Percentiles rank a stretch among this genome's conserved stretches.
Evolutionary conservation across 2,797 vertebrate genomes (phyloP).

Genomic region (Aphelocoma californica): DNA sequence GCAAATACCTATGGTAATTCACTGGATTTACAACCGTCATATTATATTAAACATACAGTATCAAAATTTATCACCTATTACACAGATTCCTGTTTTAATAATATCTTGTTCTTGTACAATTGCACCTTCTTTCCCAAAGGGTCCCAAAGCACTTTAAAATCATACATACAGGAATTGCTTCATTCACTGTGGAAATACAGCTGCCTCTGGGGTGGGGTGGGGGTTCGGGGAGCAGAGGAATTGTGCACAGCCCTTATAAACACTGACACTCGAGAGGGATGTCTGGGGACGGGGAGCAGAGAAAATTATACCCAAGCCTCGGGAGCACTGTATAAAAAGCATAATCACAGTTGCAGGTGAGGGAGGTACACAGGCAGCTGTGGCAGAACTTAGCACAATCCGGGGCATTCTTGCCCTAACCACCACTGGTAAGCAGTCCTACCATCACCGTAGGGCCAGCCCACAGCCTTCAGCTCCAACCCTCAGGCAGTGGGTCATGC

Average conservation of each 20-base stretch:
- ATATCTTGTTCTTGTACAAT: conserved; percentile 65
- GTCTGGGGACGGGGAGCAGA: rapidly evolving
- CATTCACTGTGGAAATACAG: conserved; percentile 21
- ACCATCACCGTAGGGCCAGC: rapidly evolving
- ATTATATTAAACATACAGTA: conserved; percentile 70
- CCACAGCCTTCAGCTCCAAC: not conserved
- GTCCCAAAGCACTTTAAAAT: conserved; percentile 33
- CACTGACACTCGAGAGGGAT: not conserved
- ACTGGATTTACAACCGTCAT: conserved; percentile 73
- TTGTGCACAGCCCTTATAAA: not conserved
- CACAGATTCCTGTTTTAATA: conserved; percentile 69
- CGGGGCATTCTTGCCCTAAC: rapidly evolving
- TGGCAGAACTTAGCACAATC: not conserved
- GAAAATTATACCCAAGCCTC: not conserved
- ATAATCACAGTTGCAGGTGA: not conserved
- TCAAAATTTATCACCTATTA: conserved; percentile 76
- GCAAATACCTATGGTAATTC: conserved; percentile 72
- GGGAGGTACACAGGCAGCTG: not conserved
- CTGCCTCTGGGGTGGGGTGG: not conserved
- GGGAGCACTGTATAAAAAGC: not conserved
- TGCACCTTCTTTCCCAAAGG: conserved; percentile 63
- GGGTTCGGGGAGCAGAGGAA: not conserved
- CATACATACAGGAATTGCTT: conserved; percentile 30
- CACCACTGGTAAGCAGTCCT: rapidly evolving
- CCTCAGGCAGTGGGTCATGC: not conserved